Percentiles rank a stretch among this genome's conserved stretches.
phyloP scores from a whole-genome alignment of 2,113 vertebrate species.

The Phrynocephalus versicolor region DNA sequence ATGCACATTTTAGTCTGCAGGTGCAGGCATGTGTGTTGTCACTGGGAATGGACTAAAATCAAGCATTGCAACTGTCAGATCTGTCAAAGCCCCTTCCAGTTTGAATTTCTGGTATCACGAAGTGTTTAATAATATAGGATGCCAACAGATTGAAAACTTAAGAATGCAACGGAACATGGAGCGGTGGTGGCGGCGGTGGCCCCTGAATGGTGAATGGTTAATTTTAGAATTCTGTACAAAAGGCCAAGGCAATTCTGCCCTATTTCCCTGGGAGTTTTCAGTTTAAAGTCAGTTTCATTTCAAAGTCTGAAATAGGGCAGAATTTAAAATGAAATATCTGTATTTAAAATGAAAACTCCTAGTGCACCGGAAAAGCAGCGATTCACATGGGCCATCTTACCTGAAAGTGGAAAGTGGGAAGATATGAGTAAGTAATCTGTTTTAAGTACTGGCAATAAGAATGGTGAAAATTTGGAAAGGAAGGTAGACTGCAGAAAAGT shows the following conservation, averaged over 20 bases:
- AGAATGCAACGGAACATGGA: too few species aligned
- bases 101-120: too few species aligned
- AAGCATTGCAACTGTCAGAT: too few species aligned
- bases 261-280: conserved; percentile 27
- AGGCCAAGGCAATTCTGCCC: neutral
- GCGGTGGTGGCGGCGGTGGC: neutral
- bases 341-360: neutral
- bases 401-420: neutral
- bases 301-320: too few species aligned
- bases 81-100: too few species aligned
- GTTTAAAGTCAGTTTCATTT: too few species aligned
- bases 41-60: too few species aligned
- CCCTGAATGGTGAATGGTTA: conserved; percentile 9
- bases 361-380: neutral
- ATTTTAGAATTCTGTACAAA: neutral
- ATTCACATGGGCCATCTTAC: neutral
- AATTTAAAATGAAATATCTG: too few species aligned
- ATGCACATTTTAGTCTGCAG: neutral
- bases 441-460: neutral
- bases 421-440: neutral
- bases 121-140: too few species aligned
- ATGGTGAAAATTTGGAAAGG: neutral
- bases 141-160: too few species aligned
- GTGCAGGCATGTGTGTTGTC: neutral
- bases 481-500: neutral